phyloP scores from a whole-genome alignment of 2,888 invertebrate genomes.

The Serripes groenlandicus region DNA sequence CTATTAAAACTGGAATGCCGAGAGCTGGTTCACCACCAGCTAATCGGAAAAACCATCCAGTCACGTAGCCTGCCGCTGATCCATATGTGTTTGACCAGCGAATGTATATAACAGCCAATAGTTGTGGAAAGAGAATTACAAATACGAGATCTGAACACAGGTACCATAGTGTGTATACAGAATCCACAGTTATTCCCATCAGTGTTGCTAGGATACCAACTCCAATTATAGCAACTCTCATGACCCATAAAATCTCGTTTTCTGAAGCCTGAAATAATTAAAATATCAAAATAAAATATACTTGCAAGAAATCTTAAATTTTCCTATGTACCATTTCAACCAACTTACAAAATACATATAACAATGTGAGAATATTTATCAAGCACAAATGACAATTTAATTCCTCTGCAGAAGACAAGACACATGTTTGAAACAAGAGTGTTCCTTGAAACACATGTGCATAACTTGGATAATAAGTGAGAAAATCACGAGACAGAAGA shows the following conservation, averaged over 20 bases:
- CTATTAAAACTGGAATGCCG: conserved; percentile 80
- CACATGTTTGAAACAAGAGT: too few species aligned
- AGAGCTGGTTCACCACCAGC: conserved; percentile 85
- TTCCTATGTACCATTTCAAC: too few species aligned
- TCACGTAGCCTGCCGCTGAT: conserved; percentile 89
- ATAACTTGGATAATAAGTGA: too few species aligned
- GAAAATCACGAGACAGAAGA: too few species aligned
- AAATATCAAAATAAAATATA: too few species aligned
- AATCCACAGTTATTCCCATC: conserved; percentile 98
- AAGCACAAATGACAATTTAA: too few species aligned
- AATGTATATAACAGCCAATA: conserved; percentile 99
- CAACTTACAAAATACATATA: too few species aligned
- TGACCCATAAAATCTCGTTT: conserved; percentile 95
- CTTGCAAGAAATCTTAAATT: too few species aligned
- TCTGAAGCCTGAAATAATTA: conserved; percentile 94
- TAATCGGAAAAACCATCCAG: conserved; percentile 83
- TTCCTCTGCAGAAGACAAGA: too few species aligned
- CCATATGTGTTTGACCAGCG: conserved; percentile 99
- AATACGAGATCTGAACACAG: conserved; percentile 99
- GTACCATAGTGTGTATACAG: conserved; percentile 99
- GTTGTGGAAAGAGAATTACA: conserved; percentile 99
- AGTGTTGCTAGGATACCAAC: conserved; percentile 95
- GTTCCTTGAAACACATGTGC: too few species aligned
- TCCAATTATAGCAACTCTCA: conserved; percentile 96
- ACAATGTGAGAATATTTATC: too few species aligned